A percentile compares a stretch with the other conserved stretches of the same genome.
phyloP scores from a whole-genome alignment of 2,888 invertebrate genomes.

The Troides aeacus region DNA sequence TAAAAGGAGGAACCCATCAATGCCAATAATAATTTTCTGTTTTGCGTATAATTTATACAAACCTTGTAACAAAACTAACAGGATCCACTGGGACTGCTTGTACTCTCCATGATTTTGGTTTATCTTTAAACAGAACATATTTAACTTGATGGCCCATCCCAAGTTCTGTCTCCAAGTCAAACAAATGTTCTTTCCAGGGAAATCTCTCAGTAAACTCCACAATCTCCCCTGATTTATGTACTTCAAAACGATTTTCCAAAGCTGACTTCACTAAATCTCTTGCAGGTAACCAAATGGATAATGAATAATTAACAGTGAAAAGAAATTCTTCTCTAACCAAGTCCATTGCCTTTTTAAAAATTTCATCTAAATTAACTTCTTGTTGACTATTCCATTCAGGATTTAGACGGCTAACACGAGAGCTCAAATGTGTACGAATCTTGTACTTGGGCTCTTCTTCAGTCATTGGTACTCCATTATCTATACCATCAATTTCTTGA shows the following conservation, averaged over 20 bases:
- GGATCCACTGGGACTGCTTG: conserved; percentile 88
- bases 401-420: conserved; percentile 88
- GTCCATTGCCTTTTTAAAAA: conserved; percentile 88
- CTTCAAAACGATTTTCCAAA: conserved; percentile 82
- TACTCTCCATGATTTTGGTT: conserved; percentile 86
- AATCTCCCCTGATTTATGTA: conserved; percentile 90
- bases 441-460: conserved; percentile 86
- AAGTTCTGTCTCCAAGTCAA: conserved; percentile 88
- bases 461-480: conserved; percentile 95
- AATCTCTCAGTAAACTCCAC: conserved; percentile 84
- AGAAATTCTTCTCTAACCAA: conserved; percentile 90
- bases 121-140: conserved; percentile 86
- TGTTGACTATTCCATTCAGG: conserved; percentile 88
- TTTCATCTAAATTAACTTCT: conserved; percentile 73
- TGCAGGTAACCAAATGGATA: conserved; percentile 92
- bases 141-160: conserved; percentile 82
- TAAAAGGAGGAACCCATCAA: too few species aligned
- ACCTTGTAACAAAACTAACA: conserved; percentile 86
- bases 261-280: conserved; percentile 87
- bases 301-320: conserved; percentile 82
- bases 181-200: conserved; percentile 96
- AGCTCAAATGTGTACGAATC: conserved; percentile 89
- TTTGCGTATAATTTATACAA: conserved; percentile 29
- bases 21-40: too few species aligned
- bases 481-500: conserved; percentile 96